Base-by-base conservation (phyloP, 2,797 vertebrate species). In the Microchirus variegatus region DNA sequence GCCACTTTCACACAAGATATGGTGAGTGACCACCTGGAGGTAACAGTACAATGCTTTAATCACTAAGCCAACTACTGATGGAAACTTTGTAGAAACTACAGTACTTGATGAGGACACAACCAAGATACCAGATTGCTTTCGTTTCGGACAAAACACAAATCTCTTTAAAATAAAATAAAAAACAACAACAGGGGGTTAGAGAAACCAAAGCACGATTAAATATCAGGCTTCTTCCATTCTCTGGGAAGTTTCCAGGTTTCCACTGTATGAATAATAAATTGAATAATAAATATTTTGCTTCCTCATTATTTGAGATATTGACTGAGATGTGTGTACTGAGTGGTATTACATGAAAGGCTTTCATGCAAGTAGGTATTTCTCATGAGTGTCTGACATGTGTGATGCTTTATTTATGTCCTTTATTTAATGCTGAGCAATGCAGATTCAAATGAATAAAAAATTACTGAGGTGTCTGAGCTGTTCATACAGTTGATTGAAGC, bases 1-100 rank as follows among this genome's bases (percentile, higher is more conserved):
- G 89, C 92, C 56, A 77, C 88, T 69, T 98, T 98, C 87, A 97
- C 94, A 0, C 95, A 96, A 63, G 79, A 82, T 38, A 95, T 97
- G 96, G 96, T 96, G 87, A 94, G 94, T 84, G 38, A 63, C n/a
- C 4, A 57, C n/a, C 49, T 36, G 8, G 10, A 67, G 37, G 38
- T 57, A n/a, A n/a, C n/a, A n/a, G n/a, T n/a, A n/a, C n/a, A n/a
- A n/a, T n/a, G n/a, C n/a, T n/a, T n/a, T n/a, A n/a, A n/a, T n/a
- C n/a, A n/a, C n/a, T n/a, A n/a, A n/a, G n/a, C n/a, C n/a, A n/a
- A n/a, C n/a, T n/a, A n/a, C n/a, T n/a, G n/a, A n/a, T n/a, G n/a
- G n/a, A n/a, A n/a, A n/a, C n/a, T n/a, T n/a, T n/a, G n/a, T n/a
- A n/a, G n/a, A n/a, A n/a, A n/a, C n/a, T n/a, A n/a, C n/a, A n/a